A percentile compares a stretch with the other conserved stretches of the same genome.
Conservation (phyloP, 1,140 invertebrate genomes). For the Neodiprion fabricii region DNA sequence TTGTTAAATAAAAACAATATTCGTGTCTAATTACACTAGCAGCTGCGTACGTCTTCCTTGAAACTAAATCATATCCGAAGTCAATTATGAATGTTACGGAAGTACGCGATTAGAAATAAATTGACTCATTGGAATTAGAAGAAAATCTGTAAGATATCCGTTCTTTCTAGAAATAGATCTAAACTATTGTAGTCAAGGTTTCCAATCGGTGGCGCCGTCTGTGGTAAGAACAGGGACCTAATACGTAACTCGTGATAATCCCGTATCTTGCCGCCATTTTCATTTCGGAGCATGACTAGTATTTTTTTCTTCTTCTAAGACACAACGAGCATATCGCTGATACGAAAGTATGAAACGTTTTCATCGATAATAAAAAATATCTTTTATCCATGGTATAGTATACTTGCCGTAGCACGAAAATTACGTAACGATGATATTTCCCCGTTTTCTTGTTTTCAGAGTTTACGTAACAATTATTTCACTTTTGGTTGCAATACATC, state of each 20-base stretch:
- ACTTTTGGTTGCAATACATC: too few relatives aligned
- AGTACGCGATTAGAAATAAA: too few relatives aligned
- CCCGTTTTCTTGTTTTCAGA: slow-evolving; percentile 18
- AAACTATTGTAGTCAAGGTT: background rate
- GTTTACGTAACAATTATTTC: too few relatives aligned
- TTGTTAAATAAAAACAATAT: too few relatives aligned
- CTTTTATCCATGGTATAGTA: slow-evolving; percentile 6
- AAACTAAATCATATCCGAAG: too few relatives aligned
- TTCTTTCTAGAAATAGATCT: background rate
- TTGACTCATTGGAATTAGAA: too few relatives aligned
- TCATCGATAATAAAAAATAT: background rate
- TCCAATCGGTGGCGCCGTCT: slow-evolving; percentile 39
- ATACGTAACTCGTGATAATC: slow-evolving; percentile 11
- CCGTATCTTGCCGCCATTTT: slow-evolving; percentile 35
- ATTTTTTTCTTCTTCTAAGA: background rate
- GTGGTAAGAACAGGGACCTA: background rate
- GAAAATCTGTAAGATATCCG: background rate
- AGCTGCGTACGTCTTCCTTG: too few relatives aligned
- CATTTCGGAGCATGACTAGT: slow-evolving; percentile 19
- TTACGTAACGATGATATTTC: slow-evolving; percentile 35
- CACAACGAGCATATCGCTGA: slow-evolving; percentile 24
- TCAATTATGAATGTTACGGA: too few relatives aligned
- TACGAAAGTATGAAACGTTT: slow-evolving; percentile 7
- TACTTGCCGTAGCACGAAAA: slow-evolving; percentile 25
- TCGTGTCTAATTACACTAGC: too few relatives aligned